phyloP scores from a whole-genome alignment of 2,888 invertebrate genomes.

The Cyclophora albipunctata region DNA sequence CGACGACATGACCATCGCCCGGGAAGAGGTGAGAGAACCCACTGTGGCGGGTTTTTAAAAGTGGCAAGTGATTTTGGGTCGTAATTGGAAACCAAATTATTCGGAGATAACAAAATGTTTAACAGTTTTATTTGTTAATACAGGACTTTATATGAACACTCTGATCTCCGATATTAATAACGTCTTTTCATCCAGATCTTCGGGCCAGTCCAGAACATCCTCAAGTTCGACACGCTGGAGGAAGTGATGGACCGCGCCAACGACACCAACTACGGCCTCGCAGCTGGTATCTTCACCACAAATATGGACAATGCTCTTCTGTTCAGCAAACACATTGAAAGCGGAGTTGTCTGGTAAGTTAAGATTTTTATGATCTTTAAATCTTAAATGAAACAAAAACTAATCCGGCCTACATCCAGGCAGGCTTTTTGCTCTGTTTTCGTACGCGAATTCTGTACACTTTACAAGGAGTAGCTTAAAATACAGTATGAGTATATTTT shows the following conservation, averaged over 20 bases:
- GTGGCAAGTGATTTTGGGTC: not conserved
- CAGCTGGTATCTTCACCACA: constrained; percentile 87
- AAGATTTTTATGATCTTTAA: not conserved
- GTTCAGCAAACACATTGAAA: constrained; percentile 82
- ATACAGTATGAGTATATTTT: not conserved
- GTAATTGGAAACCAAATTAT: not conserved
- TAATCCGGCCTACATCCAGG: too few relatives aligned
- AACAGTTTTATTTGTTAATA: not conserved
- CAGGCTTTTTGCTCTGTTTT: too few relatives aligned
- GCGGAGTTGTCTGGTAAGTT: constrained; percentile 84
- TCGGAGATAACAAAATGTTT: not conserved
- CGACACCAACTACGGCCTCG: constrained; percentile 85
- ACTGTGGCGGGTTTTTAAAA: not conserved
- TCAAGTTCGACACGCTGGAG: constrained; percentile 85
- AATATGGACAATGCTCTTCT: constrained; percentile 84
- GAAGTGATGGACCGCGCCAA: constrained; percentile 91
- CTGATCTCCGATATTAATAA: too few relatives aligned
- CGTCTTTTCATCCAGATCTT: constrained; percentile 79
- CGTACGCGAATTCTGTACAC: too few relatives aligned
- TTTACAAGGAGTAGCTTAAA: not conserved
- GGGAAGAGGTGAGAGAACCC: constrained; percentile 78
- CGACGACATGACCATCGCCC: constrained; percentile 84
- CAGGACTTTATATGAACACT: too few relatives aligned
- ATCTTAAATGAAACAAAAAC: too few relatives aligned
- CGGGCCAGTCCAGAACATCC: constrained; percentile 90